Evolutionary conservation across 2,797 vertebrate genomes (phyloP).

Genomic region (Pangasius sanitwongsei): DNA sequence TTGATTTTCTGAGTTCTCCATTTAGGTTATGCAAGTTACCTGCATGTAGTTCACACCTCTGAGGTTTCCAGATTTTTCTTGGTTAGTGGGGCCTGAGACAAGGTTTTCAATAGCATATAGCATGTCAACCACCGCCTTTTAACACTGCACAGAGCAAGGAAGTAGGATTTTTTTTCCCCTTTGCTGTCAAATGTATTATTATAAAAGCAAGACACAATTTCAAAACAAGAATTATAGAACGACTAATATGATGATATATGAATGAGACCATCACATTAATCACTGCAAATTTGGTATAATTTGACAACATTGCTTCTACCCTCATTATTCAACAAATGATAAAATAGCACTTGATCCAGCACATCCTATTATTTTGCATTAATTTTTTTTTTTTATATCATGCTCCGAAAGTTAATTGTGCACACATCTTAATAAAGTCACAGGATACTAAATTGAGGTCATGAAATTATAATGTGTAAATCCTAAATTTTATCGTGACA

Average conservation of each 20-base stretch:
- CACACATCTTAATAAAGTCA: neutral
- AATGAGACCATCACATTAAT: neutral
- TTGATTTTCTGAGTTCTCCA: neutral
- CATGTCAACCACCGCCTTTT: neutral
- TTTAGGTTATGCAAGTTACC: neutral
- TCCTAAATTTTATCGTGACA: neutral
- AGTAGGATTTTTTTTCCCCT: neutral
- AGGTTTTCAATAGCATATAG: neutral
- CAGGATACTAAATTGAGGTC: neutral
- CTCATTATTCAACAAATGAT: neutral
- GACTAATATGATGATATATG: neutral
- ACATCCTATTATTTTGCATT: neutral
- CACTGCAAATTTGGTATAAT: neutral
- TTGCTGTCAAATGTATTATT: neutral
- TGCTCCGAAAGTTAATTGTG: neutral
- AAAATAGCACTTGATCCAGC: neutral
- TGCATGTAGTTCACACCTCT: neutral
- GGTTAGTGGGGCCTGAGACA: neutral
- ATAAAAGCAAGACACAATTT: neutral
- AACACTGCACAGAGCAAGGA: neutral
- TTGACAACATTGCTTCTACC: neutral
- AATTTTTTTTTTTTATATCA: neutral
- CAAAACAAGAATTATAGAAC: neutral
- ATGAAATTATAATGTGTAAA: neutral
- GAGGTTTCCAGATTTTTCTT: neutral